A percentile compares a stretch with the other conserved stretches of the same genome.
Conservation (phyloP, 2,888 invertebrate genomes). For the Pollenia griseotomentosa region DNA sequence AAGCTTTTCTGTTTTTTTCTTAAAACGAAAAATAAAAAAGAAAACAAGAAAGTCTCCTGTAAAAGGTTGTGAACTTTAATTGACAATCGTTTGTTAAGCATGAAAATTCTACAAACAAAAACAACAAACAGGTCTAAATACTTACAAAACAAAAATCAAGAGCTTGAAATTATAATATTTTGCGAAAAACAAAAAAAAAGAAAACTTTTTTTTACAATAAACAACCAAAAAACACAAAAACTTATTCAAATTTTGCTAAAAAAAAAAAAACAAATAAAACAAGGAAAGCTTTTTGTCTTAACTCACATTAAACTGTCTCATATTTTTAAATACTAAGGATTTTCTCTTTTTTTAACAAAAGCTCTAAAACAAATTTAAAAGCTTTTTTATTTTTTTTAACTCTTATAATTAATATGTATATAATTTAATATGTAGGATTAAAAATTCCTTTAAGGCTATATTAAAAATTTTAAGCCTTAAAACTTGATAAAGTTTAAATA, state of each 20-base stretch:
- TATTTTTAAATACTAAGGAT: background rate
- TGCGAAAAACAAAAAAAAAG: constrained; percentile 49
- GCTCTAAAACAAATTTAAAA: too few relatives aligned
- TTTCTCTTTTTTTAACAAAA: too few relatives aligned
- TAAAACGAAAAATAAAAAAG: background rate
- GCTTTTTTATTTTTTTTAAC: too few relatives aligned
- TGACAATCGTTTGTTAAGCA: constrained; percentile 70
- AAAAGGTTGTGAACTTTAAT: constrained; percentile 72
- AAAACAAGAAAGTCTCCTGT: constrained; percentile 63
- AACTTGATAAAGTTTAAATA: too few relatives aligned
- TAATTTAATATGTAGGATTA: too few relatives aligned
- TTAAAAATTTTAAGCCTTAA: too few relatives aligned
- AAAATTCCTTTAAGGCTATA: too few relatives aligned
- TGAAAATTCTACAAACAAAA: constrained; percentile 56
- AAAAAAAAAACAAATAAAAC: constrained; percentile 44
- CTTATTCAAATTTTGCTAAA: background rate
- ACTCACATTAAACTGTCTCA: background rate
- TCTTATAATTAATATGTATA: too few relatives aligned
- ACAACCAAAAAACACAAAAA: constrained; percentile 10
- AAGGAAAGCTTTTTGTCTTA: constrained; percentile 14
- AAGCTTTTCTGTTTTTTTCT: constrained; percentile 30
- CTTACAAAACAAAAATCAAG: constrained; percentile 53
- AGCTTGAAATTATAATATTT: constrained; percentile 72
- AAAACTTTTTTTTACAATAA: constrained; percentile 20
- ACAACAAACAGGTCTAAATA: constrained; percentile 68